Conservation (phyloP, 2,113 vertebrate genomes). For the Irena cyanogastra region DNA sequence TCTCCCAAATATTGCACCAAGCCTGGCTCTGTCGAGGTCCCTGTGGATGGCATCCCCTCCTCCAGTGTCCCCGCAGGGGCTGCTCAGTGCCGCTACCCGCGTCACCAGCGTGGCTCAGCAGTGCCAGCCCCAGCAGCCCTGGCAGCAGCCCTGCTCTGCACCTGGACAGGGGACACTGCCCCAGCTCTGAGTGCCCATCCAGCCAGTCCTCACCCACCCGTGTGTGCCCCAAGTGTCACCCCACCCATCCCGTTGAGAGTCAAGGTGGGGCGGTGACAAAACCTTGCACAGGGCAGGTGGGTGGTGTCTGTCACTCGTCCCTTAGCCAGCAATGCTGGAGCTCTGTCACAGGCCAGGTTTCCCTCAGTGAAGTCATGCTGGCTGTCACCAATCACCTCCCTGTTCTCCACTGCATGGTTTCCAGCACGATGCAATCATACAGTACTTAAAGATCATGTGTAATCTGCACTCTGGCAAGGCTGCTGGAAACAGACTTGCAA, state of each 20-base stretch:
- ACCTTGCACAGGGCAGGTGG: not conserved
- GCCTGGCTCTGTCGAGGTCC: too few relatives aligned
- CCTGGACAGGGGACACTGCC: not conserved
- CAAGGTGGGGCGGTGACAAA: not conserved
- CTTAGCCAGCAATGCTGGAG: rapidly evolving
- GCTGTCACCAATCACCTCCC: not conserved
- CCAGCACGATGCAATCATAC: not conserved
- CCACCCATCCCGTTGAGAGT: rapidly evolving
- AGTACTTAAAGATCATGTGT: not conserved
- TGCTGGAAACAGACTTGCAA: not conserved
- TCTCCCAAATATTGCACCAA: not conserved
- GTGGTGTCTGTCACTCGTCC: rapidly evolving
- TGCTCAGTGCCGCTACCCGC: rapidly evolving
- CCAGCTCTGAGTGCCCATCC: not conserved
- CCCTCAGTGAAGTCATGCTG: not conserved
- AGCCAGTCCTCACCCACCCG: rapidly evolving
- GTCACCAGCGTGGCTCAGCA: rapidly evolving
- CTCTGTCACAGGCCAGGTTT: rapidly evolving
- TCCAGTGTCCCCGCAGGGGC: not conserved
- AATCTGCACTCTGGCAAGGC: not conserved
- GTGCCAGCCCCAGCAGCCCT: not conserved
- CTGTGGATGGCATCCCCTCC: too few relatives aligned
- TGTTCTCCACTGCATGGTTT: not conserved
- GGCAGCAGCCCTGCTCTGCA: not conserved
- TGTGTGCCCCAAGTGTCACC: not conserved